A percentile compares a stretch with the other conserved stretches of the same genome.
Evolutionary conservation across 1,140 invertebrate genomes (phyloP).

Genomic region (Drosophila murphyi): DNA sequence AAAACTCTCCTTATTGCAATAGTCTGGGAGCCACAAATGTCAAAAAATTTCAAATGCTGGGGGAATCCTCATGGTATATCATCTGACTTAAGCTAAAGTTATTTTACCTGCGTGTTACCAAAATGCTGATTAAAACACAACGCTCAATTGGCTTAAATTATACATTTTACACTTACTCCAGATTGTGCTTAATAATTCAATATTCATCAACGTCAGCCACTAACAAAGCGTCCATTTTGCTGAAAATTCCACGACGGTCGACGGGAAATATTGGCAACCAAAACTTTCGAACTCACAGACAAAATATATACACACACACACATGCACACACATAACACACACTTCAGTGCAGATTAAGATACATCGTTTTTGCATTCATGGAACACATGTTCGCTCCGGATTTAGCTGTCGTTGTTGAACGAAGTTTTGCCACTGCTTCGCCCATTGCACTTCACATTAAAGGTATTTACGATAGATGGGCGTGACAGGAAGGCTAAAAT

Average conservation of each 20-base stretch:
- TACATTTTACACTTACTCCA: constrained; percentile 8
- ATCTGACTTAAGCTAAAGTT: not conserved
- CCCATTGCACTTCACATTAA: constrained; percentile 66
- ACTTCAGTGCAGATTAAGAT: constrained; percentile 26
- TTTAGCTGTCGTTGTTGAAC: constrained; percentile 65
- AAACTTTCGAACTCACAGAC: constrained; percentile 25
- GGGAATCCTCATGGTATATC: not conserved
- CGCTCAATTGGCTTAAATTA: constrained; percentile 19
- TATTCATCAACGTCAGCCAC: constrained; percentile 10
- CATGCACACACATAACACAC: not conserved
- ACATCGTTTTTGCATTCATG: constrained; percentile 75
- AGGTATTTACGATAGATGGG: constrained; percentile 60
- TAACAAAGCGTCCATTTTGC: constrained; percentile 9
- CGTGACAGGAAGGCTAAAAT: constrained; percentile 15
- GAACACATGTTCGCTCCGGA: constrained; percentile 61
- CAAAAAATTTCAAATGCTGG: not conserved
- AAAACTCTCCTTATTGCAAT: no score
- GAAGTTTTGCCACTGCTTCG: constrained; percentile 48
- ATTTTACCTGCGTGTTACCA: not conserved
- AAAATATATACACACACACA: constrained; percentile 6
- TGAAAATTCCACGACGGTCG: constrained; percentile 14
- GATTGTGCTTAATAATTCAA: constrained; percentile 9
- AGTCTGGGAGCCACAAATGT: no score
- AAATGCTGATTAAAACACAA: not conserved
- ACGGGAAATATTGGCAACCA: constrained; percentile 10